A percentile compares a stretch with the other conserved stretches of the same genome.
Conservation (phyloP, 1,140 invertebrate species). For the Araneus ventricosus region DNA sequence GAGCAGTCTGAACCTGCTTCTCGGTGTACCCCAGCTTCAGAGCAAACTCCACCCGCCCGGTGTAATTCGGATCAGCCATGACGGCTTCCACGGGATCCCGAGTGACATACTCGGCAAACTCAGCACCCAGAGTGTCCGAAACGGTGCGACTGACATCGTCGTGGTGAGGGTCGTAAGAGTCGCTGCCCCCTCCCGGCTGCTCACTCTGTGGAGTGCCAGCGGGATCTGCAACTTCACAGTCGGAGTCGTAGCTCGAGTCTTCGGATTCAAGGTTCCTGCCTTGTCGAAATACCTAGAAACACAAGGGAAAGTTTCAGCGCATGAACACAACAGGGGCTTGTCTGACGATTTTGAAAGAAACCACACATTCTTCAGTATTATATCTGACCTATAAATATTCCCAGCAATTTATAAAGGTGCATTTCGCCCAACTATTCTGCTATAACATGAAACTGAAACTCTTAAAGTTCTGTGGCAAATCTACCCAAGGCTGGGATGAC, state of each 20-base stretch:
- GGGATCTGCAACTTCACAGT: slow-evolving; percentile 87
- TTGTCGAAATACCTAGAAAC: slow-evolving; percentile 63
- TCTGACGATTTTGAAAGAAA: background rate
- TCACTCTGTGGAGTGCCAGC: slow-evolving; percentile 78
- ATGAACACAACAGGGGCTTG: too few species aligned
- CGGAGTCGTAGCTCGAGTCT: slow-evolving; percentile 93
- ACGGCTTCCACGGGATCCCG: slow-evolving; percentile 73
- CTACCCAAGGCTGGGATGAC: too few species aligned
- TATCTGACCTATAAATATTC: background rate
- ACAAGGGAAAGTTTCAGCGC: background rate
- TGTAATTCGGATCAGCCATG: slow-evolving; percentile 74
- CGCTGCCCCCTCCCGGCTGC: slow-evolving; percentile 66
- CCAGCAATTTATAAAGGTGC: too few species aligned
- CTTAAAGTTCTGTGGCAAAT: too few species aligned
- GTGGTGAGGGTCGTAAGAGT: slow-evolving; percentile 80
- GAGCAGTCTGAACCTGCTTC: slow-evolving; percentile 88
- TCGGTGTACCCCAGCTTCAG: slow-evolving; percentile 95
- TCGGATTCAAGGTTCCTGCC: slow-evolving; percentile 82
- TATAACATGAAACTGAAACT: too few species aligned
- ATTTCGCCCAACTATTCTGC: too few species aligned
- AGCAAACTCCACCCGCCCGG: slow-evolving; percentile 84
- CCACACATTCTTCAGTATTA: background rate
- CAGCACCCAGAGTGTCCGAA: slow-evolving; percentile 90
- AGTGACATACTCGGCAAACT: slow-evolving; percentile 91
- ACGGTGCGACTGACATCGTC: slow-evolving; percentile 89